Base-by-base conservation (phyloP, 1,140 invertebrate genomes). In the Brachionus calyciflorus region DNA sequence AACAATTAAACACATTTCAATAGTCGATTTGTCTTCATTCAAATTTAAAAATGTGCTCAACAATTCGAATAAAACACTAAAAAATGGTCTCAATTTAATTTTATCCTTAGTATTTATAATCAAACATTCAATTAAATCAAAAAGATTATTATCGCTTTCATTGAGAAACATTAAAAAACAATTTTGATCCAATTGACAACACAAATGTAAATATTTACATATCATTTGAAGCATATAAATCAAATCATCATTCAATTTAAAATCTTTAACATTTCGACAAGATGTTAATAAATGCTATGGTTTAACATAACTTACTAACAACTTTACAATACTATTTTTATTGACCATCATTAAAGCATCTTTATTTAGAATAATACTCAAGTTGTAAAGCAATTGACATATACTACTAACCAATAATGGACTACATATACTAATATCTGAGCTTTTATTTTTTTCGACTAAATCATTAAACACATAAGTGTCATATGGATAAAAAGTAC, bases 61-160 rank as follows among this genome's bases (percentile, higher is more conserved):
- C 7, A 65, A 19, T 26, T 65, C 60, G 26, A 65, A 65, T 65
- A 65, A 10, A 3, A 44, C 60, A 14, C 19, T 40, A 44, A 26
- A 65, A 65, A 65, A 65, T 44, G 60, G 60, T 44, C 44, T 65
- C 2, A 65, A n/a, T 46, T 65, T 65, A 41, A 44, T 24, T 24
- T 44, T 65, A 41, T 65, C 40, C 37, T 21, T 14, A 19, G 33
- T 24, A 10, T 41, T 44, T 12, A 65, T 65, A 14, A 19, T 65
- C 60, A 65, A 65, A 37, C 60, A 65, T 65, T 65, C 60, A 17
- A 65, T 65, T n/a, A 65, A 4, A 46, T 65, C 60, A 65, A 44
- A 65, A n/a, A 65, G 19, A 41, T 44, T 9, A 65, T 65, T 65
- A 21, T 65, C 19, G 24, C 44, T 65, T 9, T 44, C 33, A 65